These are phyloP conservation scores for Upupa epops DNA, from an alignment of 2,113 vertebrate genomes.

Conservation along the genomic window DNA sequence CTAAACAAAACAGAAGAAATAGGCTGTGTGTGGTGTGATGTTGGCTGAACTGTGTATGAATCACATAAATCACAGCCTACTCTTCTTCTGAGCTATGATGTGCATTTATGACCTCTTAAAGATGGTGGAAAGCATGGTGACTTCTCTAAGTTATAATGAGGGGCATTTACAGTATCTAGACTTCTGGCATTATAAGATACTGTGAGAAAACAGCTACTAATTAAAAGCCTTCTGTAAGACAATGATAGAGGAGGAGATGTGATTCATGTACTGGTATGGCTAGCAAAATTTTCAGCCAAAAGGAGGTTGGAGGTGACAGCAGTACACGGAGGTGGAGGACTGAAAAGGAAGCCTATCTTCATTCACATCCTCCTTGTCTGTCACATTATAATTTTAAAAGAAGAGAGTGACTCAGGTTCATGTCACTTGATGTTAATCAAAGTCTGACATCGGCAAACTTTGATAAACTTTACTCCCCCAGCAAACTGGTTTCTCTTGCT, in stretches of 20 bases:
- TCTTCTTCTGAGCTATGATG: not conserved
- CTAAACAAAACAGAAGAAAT: not conserved
- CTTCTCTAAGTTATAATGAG: not conserved
- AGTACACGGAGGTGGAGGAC: not conserved
- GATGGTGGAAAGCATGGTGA: not conserved
- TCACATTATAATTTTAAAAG: not conserved
- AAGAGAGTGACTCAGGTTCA: too few species aligned
- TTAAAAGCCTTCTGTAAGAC: not conserved
- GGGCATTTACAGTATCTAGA: not conserved
- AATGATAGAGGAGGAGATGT: not conserved
- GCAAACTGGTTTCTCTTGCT: not conserved
- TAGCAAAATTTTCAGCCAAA: not conserved
- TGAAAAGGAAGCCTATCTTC: not conserved
- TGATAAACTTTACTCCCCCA: not conserved
- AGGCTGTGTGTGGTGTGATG: not conserved
- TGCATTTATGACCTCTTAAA: not conserved
- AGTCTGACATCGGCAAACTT: not conserved
- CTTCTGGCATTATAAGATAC: not conserved
- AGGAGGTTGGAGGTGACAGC: not conserved
- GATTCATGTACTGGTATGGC: not conserved
- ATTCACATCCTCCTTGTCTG: not conserved
- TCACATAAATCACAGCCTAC: not conserved
- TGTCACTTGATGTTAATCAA: too few species aligned
- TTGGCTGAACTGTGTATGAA: not conserved
- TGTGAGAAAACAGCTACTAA: not conserved